phyloP scores from a whole-genome alignment of 1,140 invertebrate species.

The Odontomachus brunneus region DNA sequence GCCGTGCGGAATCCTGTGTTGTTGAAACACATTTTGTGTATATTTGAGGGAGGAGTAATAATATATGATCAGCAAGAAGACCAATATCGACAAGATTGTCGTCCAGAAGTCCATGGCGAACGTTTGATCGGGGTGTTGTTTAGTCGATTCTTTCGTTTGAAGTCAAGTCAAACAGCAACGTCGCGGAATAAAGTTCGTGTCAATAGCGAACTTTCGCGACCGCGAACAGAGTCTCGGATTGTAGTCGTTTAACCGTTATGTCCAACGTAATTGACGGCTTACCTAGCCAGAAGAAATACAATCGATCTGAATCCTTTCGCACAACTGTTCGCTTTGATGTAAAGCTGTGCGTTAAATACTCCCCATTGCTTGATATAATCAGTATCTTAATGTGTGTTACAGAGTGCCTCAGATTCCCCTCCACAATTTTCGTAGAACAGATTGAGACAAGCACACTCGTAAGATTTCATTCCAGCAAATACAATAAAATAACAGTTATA shows the following conservation, averaged over 20 bases:
- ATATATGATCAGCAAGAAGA: constrained; percentile 6
- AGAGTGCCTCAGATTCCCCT: no score
- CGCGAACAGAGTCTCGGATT: constrained; percentile 1
- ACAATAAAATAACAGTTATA: no score
- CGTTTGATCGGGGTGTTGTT: neutral
- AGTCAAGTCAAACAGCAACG: constrained; percentile 18
- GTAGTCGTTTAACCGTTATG: neutral
- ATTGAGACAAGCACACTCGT: no score
- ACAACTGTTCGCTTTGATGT: constrained; percentile 14
- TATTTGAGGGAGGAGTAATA: neutral
- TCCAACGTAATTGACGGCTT: no score
- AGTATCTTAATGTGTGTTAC: no score
- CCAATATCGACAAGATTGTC: constrained; percentile 27
- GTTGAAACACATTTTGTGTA: constrained; percentile 5
- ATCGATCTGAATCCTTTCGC: constrained; percentile 2
- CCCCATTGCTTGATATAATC: no score
- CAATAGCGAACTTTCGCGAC: constrained; percentile 25
- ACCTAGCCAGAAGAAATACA: constrained; percentile 12
- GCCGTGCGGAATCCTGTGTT: constrained; percentile 31
- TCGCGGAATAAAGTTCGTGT: constrained; percentile 33
- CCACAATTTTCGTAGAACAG: no score
- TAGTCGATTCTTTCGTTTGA: constrained; percentile 13
- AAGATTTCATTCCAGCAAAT: no score
- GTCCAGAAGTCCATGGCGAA: constrained; percentile 47
- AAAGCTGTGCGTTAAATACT: neutral